These are phyloP conservation scores for Dascillus cervinus DNA, from an alignment of 2,888 invertebrate genomes.

Conservation along the genomic window DNA sequence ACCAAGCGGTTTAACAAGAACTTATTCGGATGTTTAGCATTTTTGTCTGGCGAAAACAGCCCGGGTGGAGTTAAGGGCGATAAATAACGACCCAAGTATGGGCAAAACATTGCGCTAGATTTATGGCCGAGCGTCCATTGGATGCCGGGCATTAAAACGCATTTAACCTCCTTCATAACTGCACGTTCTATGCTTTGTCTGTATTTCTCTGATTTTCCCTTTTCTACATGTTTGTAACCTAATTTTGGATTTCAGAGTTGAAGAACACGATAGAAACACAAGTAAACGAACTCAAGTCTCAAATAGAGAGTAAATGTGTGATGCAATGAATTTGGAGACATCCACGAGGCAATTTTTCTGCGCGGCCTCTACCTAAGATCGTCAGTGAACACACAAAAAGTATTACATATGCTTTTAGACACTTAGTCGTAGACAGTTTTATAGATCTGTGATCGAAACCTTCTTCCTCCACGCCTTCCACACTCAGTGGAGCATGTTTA, in stretches of 20 bases:
- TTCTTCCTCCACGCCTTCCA: too few species aligned
- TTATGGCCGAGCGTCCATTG: too few species aligned
- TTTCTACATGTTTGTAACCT: slow-evolving; percentile 16
- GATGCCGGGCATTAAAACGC: too few species aligned
- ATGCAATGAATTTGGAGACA: slow-evolving; percentile 71
- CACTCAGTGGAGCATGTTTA: too few species aligned
- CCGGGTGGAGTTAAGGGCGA: too few species aligned
- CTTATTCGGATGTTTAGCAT: too few species aligned
- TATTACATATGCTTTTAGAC: slow-evolving; percentile 15
- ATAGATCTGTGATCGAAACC: slow-evolving; percentile 16
- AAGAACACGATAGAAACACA: slow-evolving; percentile 96
- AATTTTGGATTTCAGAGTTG: slow-evolving; percentile 70
- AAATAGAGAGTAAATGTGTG: slow-evolving; percentile 94
- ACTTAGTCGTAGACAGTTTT: slow-evolving; percentile 14
- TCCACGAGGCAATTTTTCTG: slow-evolving; percentile 40
- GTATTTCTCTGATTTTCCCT: slow-evolving; percentile 6
- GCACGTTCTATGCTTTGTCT: too few species aligned
- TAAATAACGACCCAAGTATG: too few species aligned
- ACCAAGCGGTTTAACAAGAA: too few species aligned
- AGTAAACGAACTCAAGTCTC: slow-evolving; percentile 93
- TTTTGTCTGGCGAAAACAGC: too few species aligned
- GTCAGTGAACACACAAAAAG: slow-evolving; percentile 19
- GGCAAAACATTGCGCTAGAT: too few species aligned
- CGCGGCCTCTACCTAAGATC: slow-evolving; percentile 28
- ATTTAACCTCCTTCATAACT: too few species aligned